Evolutionary conservation across 2,888 invertebrate genomes (phyloP).

Genomic region (Melipona bicolor): DNA sequence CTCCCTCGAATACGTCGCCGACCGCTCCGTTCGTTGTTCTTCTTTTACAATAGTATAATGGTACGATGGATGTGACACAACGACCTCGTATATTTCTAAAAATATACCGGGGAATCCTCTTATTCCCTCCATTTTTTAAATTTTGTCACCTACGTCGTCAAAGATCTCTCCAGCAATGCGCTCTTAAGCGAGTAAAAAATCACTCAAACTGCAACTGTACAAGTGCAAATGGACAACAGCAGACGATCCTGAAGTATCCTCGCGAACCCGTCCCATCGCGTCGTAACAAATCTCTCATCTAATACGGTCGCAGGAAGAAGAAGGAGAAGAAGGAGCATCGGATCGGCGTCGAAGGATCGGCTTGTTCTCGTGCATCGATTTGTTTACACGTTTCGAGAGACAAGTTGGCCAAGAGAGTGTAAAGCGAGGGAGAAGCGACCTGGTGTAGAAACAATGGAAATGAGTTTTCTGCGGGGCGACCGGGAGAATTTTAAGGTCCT

Average conservation of each 20-base stretch:
- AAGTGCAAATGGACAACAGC: background rate
- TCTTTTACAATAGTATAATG: background rate
- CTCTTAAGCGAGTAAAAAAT: background rate
- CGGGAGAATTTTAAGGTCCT: slow-evolving; percentile 66
- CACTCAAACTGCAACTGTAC: background rate
- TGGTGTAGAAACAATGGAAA: slow-evolving; percentile 55
- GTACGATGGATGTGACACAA: too few species aligned
- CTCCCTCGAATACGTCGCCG: background rate
- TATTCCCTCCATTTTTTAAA: background rate
- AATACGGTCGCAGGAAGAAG: background rate
- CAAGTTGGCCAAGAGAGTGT: background rate
- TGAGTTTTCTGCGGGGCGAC: slow-evolving; percentile 49
- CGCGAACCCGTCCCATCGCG: background rate
- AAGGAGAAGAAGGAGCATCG: background rate
- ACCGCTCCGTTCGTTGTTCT: slow-evolving; percentile 17
- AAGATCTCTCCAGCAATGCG: background rate
- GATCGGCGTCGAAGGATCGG: background rate
- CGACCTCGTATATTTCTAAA: background rate
- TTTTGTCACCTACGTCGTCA: background rate
- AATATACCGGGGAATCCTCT: background rate
- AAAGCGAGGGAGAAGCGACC: background rate
- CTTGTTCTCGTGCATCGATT: slow-evolving; percentile 30
- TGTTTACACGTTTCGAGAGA: slow-evolving; percentile 27
- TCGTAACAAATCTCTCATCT: background rate
- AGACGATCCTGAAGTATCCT: background rate